Conservation (phyloP, 2,113 vertebrate genomes). For the Todiramphus saurophagus region DNA sequence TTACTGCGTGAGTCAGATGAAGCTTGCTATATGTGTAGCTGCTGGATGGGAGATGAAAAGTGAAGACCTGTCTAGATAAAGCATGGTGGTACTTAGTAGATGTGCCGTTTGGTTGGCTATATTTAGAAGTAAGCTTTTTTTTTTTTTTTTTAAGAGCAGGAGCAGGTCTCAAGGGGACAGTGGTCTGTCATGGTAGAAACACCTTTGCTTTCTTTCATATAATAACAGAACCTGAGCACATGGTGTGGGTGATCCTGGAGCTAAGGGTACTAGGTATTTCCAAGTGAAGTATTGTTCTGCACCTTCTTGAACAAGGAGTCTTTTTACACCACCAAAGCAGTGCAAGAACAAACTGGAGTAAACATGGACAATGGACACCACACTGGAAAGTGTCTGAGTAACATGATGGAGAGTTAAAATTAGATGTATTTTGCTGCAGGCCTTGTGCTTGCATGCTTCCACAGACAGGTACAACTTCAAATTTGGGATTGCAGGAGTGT, state of each 20-base stretch:
- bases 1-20: conserved; percentile 37
- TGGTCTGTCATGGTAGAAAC: neutral
- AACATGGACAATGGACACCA: rapidly evolving
- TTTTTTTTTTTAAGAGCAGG: neutral
- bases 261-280: neutral
- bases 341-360: neutral
- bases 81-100: neutral
- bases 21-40: conserved; percentile 36
- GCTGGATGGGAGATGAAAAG: conserved; percentile 51
- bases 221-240: neutral
- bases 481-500: neutral
- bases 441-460: neutral
- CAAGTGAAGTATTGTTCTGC: neutral
- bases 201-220: neutral
- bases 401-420: neutral
- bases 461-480: neutral
- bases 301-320: neutral
- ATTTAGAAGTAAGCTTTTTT: neutral
- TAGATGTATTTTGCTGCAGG: neutral
- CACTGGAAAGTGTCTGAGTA: neutral
- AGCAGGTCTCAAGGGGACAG: neutral
- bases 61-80: neutral
- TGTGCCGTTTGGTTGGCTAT: neutral
- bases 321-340: neutral
- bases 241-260: neutral